Evolutionary conservation across 2,797 vertebrate genomes (phyloP), one percentile per base, ranked within the genome.

Genomic region (Helarctos malayanus): DNA sequence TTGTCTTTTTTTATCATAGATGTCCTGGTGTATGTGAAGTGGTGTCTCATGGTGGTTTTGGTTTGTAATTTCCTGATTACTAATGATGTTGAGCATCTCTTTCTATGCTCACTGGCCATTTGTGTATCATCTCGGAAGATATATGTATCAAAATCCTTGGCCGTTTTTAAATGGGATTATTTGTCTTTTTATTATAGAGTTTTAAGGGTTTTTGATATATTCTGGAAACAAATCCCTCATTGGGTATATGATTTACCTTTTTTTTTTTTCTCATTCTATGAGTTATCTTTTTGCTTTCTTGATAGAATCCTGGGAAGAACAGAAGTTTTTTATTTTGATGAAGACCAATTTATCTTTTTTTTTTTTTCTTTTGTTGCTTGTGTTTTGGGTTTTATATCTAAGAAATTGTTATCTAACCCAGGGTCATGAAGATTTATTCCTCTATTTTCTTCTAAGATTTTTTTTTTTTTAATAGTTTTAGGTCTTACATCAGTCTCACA

Each of bases 121-220:
- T 81, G 1, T 41, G n/a, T 75, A 59, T 86, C 56, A 35, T 41
- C 27, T 73, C 82, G 76, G 25, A 7, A 95, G 93, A 96, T 85
- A 91, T 88, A 61, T 2, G 4, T 27, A 13, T 59, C 84, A 90
- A 88, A 92, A 91, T 54, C 25, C 35, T 90, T 84, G 80, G 81
- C 18, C n/a, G 54, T 81, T 88, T 71, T 84, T 21, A 54, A 89
- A 52, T 69, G 38, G n/a, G 56, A 63, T 90, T 84, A 9, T 87
- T 76, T 92, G 25, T 89, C 54, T 95, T 83, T 94, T 65, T 85
- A 73, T 73, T 94, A 27, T 93, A 87, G 75, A 38, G 1, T 75
- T 90, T 13, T 73, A 87, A 92, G 61, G 63, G 25, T 61, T 80
- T 52, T 57, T 85, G 65, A 65, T 75, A 11, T 76, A 65, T 91